Base-by-base conservation (phyloP, 1,140 invertebrate species). In the Diachasmimorpha longicaudata region DNA sequence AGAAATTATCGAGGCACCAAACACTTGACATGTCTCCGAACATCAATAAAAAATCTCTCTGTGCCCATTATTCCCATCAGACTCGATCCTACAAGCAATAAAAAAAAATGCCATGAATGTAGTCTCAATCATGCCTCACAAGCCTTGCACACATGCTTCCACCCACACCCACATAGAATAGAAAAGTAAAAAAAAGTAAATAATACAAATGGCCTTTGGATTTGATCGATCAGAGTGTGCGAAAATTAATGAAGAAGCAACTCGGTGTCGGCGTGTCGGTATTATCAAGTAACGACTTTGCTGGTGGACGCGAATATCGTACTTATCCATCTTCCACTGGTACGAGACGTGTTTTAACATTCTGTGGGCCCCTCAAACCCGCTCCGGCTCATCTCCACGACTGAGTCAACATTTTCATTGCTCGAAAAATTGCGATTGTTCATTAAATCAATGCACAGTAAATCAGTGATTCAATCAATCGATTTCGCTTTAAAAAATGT, bases 311-410 rank as follows among this genome's bases (percentile, higher is more conserved):
- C 21, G 37, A 66, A 68, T 74, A 69, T 55, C 63, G 39, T 44
- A 39, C 44, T 69, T 39, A 74, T 74, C 63, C 72, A 68, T 69
- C 42, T 63, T 19, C 63, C 21, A 74, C 25, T 74, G 73, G 66
- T 68, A 69, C 73, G 42, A 74, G 42, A 63, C 23, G 44, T 55
- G 16, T 66, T 70, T 23, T 71, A 71, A 55, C 13, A 23, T 72
- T 10, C n/a, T 42, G 42, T 25, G 10, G 42, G 21, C 55, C 31
- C 31, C 39, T 44, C 23, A 39, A 67, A 58, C 37, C 3, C 72
- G 23, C n/a, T 46, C 39, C 63, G 42, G 63, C 72, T 73, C 72
- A 55, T 55, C 11, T 63, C 23, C 58, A 63, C 23, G 8, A 14
- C 58, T 16, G n/a, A 63, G 13, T 25, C 19, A 25, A 63, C 23